Conservation (phyloP, 2,888 invertebrate genomes). For the Chrysolina americana region DNA sequence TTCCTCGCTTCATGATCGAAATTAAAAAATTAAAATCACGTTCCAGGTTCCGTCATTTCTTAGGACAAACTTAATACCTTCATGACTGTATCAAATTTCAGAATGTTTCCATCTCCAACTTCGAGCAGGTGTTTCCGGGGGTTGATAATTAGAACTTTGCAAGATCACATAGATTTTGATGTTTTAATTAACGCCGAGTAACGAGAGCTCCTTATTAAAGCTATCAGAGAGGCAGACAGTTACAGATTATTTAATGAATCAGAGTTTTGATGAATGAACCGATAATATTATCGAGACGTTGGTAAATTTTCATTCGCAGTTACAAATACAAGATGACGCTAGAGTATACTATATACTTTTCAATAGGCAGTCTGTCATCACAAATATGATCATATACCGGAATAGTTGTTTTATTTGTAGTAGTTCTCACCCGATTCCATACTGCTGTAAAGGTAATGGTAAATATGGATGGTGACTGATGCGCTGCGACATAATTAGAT, state of each 20-base stretch:
- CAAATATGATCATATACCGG: no score
- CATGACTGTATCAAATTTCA: neutral
- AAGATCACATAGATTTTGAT: neutral
- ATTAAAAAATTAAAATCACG: neutral
- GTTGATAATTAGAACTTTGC: neutral
- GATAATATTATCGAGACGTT: neutral
- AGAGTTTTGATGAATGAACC: neutral
- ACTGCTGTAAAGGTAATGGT: no score
- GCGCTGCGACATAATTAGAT: no score
- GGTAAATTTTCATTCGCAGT: no score
- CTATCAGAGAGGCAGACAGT: neutral
- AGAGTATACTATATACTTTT: no score
- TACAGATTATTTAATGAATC: neutral
- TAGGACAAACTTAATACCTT: neutral
- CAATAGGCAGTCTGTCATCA: no score
- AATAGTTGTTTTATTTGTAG: no score
- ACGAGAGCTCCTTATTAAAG: conserved; percentile 3
- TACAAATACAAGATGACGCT: no score
- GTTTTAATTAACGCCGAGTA: conserved; percentile 2
- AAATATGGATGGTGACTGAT: no score
- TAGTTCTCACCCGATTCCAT: no score
- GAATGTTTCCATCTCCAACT: neutral
- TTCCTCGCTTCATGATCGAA: neutral
- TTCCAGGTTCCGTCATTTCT: neutral
- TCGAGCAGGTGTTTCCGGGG: neutral